Evolutionary conservation across 2,113 vertebrate species (phyloP), one percentile per base, ranked within the genome.

Genomic region (Lepus americanus): DNA sequence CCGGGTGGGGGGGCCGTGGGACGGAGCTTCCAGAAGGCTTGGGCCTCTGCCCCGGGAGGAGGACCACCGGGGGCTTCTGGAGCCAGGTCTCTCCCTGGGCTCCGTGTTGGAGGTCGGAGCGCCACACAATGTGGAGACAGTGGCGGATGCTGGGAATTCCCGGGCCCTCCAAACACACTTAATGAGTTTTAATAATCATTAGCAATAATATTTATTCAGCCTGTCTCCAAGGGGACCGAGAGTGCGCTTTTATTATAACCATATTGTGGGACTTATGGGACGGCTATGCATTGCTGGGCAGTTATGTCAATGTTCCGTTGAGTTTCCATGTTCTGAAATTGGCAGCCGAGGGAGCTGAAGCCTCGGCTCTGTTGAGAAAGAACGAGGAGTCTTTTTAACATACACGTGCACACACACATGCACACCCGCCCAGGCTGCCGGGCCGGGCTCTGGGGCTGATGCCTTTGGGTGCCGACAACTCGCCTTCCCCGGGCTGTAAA

Each of bases 151-250:
- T 94, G 87, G 92, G 92, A 92, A 92, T 97, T 95, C 95, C 92
- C 7, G 20, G 89, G 87, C 73, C 91, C 95, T 94, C 33, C 91
- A 94, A 95, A 97, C 92, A 96, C 31, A 86, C 80, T 96, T 97
- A 91, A 96, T 97, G 92, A 93, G 87, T 97, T 96, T 96, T 94
- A 95, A 96, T 97, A 96, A 97, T 97, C 89, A 95, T 97, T 87
- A 92, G 93, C 86, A 97, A 97, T 97, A 97, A 97, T 95, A 97
- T 98, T 97, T 98, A 96, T 83, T 63, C 97, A 96, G 96, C 44
- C 96, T 81, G 83, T 96, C 96, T 97, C 97, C 89, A 92, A 95
- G 91, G 94, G 97, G 96, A 96, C 83, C 0, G 16, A 69, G 91
- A 64, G 87, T n/a, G 80, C 5, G 5, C 53, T 83, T 95, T 96